A percentile compares a stretch with the other conserved stretches of the same genome.
phyloP scores from a whole-genome alignment of 2,113 vertebrate species.

The Odontesthes bonariensis region DNA sequence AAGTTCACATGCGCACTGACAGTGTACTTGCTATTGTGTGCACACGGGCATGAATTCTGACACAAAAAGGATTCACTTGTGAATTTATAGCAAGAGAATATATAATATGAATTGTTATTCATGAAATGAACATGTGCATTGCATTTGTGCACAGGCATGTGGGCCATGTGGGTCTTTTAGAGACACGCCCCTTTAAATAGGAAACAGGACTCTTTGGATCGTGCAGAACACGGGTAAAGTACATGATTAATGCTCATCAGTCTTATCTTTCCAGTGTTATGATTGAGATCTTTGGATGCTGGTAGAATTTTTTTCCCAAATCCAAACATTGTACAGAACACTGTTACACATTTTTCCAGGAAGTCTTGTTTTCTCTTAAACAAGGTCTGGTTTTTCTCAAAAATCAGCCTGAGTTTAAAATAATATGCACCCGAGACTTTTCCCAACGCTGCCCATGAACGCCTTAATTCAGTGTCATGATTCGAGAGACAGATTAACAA shows the following conservation, averaged over 20 bases:
- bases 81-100: no score
- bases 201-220: not conserved
- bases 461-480: not conserved
- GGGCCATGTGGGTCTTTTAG: not conserved
- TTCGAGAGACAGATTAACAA: constrained; percentile 25
- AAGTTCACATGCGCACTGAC: no score
- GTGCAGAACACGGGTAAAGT: not conserved
- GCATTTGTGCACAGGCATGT: no score
- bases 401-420: not conserved
- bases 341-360: constrained; percentile 8
- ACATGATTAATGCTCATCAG: not conserved
- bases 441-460: not conserved
- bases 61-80: not conserved
- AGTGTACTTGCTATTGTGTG: not conserved
- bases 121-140: no score
- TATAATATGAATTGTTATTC: no score
- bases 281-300: not conserved
- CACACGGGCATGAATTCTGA: not conserved
- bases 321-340: not conserved
- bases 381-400: constrained; percentile 11
- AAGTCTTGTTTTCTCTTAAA: constrained; percentile 13
- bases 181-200: not conserved
- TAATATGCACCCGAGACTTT: not conserved
- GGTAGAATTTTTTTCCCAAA: not conserved
- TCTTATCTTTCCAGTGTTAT: not conserved